These are phyloP conservation scores for Ditylenchus weischeri DNA, from an alignment of 2,888 invertebrate species.

Conservation along the genomic window DNA sequence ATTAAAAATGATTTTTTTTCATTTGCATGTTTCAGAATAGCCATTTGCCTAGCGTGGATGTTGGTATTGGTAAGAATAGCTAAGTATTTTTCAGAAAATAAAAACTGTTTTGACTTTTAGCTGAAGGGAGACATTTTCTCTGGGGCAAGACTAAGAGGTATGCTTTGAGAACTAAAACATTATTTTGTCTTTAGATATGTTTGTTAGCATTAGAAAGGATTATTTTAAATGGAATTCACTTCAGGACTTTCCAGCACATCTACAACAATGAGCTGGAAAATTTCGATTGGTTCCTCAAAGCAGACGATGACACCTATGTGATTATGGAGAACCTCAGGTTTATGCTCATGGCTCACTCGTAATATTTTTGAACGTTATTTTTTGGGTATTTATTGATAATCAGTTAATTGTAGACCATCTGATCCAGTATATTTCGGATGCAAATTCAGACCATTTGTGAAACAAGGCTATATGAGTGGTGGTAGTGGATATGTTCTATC, in stretches of 20 bases:
- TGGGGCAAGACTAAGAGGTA: constrained; percentile 86
- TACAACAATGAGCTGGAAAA: constrained; percentile 30
- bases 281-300: constrained; percentile 38
- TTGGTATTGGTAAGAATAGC: constrained; percentile 66
- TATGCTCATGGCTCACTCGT: constrained; percentile 52
- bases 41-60: constrained; percentile 19
- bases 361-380: no score
- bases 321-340: constrained; percentile 41
- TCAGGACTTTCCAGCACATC: constrained; percentile 65
- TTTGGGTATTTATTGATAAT: no score
- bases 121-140: constrained; percentile 69
- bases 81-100: constrained; percentile 68
- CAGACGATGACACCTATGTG: constrained; percentile 37
- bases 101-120: not conserved
- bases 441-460: constrained; percentile 76
- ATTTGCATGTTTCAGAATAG: not conserved
- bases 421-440: constrained; percentile 71
- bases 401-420: constrained; percentile 26
- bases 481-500: not conserved
- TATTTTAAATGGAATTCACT: not conserved
- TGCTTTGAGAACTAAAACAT: no score
- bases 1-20: constrained; percentile 61
- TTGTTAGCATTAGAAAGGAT: no score
- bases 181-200: no score
- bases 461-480: constrained; percentile 66